Base-by-base conservation (phyloP, 2,113 vertebrate species). In the Motacilla alba region DNA sequence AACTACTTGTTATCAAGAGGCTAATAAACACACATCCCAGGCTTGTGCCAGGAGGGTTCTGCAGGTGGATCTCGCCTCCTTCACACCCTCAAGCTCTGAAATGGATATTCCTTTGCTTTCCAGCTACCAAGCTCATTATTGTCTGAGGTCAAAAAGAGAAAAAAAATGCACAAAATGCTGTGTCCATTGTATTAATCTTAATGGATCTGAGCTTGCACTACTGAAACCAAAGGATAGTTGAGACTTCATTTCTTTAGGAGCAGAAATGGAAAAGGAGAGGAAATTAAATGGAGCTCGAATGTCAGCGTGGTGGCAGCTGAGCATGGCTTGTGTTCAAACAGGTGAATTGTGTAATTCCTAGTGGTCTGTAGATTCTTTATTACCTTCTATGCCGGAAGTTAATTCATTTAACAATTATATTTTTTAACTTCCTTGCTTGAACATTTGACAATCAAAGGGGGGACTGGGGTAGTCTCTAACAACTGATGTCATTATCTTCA, bases 91-190 rank as follows among this genome's bases (percentile, higher is more conserved):
- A 43, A 72, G 79, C 72, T 83, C 77, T 88, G 56, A 88, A 91
- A 87, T 53, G 27, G 59, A 43, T 50, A 74, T 43, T 85, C 52
- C 74, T 95, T 77, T 89, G 73, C 43, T 89, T 95, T 94, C 95
- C 52, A 96, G 86, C 63, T 83, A 74, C 83, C 74, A 97, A 96
- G 62, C 76, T 74, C 75, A 16, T 77, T 79, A 92, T 90, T 94
- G 90, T 95, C 60, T 82, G 86, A 94, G 46, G 73, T 50, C 26
- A 74, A 78, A 93, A 94, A 39, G 19, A 90, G 88, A 80, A 95
- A 77, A 56, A 53, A 82, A 88, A 92, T 24, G n/a, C 70, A 62
- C 39, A 89, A 84, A 91, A 69, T 43, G 30, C 52, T 89, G 55
- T 28, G 30, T 94, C 88, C 58, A 37, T 94, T 41, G 24, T 66